Percentiles rank a stretch among this genome's conserved stretches.
phyloP scores from a whole-genome alignment of 2,797 vertebrate species.

The Catamblyrhynchus diadema region DNA sequence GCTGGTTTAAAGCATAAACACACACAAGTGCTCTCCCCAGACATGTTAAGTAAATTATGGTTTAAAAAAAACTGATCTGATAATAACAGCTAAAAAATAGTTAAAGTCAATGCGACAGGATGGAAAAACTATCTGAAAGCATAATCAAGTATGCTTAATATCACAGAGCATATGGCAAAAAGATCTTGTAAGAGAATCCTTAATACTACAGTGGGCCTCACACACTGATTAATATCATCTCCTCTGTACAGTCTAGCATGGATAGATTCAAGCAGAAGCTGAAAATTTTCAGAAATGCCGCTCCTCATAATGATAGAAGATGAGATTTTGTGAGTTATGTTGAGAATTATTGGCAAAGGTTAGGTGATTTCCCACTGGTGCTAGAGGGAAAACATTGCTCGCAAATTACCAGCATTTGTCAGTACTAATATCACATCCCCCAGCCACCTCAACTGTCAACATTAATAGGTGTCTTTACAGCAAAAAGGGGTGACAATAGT shows the following conservation, averaged over 20 bases:
- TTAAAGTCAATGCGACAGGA: constrained; percentile 6
- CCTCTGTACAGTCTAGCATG: constrained; percentile 24
- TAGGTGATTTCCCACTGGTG: constrained; percentile 62
- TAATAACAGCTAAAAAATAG: not conserved
- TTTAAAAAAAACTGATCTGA: not conserved
- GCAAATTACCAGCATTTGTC: constrained; percentile 71
- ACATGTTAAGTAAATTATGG: not conserved
- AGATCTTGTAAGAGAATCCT: constrained; percentile 40
- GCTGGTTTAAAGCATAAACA: not conserved
- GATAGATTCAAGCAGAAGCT: constrained; percentile 7
- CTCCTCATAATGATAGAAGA: constrained; percentile 46
- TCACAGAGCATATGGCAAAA: constrained; percentile 25
- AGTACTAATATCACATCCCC: constrained; percentile 63
- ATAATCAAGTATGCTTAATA: constrained; percentile 35
- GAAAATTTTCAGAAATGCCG: constrained; percentile 36
- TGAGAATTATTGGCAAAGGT: constrained; percentile 62
- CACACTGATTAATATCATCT: constrained; percentile 24
- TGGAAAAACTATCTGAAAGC: not conserved
- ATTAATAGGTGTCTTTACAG: constrained; percentile 55
- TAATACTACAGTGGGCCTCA: constrained; percentile 11
- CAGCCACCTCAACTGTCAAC: constrained; percentile 55
- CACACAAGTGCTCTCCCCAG: not conserved
- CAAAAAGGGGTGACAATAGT: constrained; percentile 37
- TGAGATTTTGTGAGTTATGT: constrained; percentile 57
- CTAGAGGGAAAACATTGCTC: constrained; percentile 58